Evolutionary conservation across 2,888 invertebrate species (phyloP).

Genomic region (Chrysotoxum bicinctum): DNA sequence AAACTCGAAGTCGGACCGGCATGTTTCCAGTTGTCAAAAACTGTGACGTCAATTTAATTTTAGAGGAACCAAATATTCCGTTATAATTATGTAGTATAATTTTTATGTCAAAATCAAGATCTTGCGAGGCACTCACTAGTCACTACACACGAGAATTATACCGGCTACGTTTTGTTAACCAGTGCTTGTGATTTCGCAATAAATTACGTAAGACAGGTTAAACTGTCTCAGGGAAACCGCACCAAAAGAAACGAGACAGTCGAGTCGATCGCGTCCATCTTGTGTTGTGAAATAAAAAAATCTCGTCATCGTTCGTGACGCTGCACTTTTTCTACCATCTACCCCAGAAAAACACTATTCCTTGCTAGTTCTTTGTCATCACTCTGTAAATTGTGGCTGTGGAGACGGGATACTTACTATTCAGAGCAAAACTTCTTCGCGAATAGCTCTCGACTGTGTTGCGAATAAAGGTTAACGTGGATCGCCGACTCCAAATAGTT

Average conservation of each 20-base stretch:
- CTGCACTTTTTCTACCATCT: slow-evolving; percentile 4
- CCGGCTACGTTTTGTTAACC: neutral
- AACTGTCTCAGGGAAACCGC: neutral
- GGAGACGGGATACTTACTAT: slow-evolving; percentile 47
- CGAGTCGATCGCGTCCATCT: slow-evolving; percentile 25
- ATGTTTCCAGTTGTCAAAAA: slow-evolving; percentile 19
- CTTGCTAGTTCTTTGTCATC: slow-evolving; percentile 9
- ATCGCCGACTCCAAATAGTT: slow-evolving; percentile 78
- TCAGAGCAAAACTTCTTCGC: slow-evolving; percentile 26
- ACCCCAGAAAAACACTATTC: neutral
- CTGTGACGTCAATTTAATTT: neutral
- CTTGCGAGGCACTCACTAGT: neutral
- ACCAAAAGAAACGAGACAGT: slow-evolving; percentile 6
- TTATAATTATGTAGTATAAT: neutral
- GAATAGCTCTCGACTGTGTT: slow-evolving; percentile 26
- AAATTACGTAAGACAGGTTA: slow-evolving; percentile 44
- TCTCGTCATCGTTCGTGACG: slow-evolving; percentile 39
- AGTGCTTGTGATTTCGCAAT: neutral
- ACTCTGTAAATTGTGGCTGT: neutral
- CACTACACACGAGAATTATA: neutral
- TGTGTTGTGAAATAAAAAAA: slow-evolving; percentile 63
- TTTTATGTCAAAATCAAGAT: neutral
- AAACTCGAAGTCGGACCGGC: neutral
- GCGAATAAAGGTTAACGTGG: slow-evolving; percentile 75
- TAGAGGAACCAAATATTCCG: neutral